These are phyloP conservation scores for Enoplosus armatus DNA, from an alignment of 2,797 vertebrate genomes.

Conservation along the genomic window DNA sequence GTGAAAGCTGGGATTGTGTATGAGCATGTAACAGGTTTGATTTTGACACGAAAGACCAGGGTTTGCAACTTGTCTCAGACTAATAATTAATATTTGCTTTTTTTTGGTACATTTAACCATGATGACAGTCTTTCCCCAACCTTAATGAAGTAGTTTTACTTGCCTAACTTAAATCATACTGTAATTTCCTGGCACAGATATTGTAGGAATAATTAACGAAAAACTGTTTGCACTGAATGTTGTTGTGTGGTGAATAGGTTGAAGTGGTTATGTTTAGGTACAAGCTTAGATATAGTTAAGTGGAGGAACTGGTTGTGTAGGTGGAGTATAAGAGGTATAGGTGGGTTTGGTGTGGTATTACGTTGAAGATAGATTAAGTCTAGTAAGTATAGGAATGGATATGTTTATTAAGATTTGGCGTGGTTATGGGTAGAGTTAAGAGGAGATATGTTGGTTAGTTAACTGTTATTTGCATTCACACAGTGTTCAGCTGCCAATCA, in stretches of 20 bases:
- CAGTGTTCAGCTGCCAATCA: background rate
- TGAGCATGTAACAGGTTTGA: background rate
- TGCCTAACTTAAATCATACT: background rate
- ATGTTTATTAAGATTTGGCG: background rate
- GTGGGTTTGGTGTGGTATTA: background rate
- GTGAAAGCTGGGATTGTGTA: background rate
- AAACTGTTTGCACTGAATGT: background rate
- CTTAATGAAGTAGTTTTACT: too few species aligned
- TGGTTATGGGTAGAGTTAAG: background rate
- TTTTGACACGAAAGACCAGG: background rate
- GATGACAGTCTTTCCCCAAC: background rate
- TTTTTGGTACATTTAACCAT: background rate
- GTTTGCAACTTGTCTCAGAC: background rate
- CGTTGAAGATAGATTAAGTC: background rate
- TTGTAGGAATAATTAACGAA: background rate
- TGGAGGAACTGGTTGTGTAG: conserved; percentile 6
- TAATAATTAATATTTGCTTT: background rate
- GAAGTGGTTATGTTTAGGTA: background rate
- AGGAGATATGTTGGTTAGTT: background rate
- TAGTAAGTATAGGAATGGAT: background rate
- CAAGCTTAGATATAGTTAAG: background rate
- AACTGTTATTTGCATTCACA: background rate
- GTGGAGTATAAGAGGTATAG: background rate
- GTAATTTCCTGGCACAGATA: background rate
- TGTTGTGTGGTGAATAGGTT: background rate